phyloP scores from a whole-genome alignment of 2,888 invertebrate genomes.

The Drosophila parthenogenetica region DNA sequence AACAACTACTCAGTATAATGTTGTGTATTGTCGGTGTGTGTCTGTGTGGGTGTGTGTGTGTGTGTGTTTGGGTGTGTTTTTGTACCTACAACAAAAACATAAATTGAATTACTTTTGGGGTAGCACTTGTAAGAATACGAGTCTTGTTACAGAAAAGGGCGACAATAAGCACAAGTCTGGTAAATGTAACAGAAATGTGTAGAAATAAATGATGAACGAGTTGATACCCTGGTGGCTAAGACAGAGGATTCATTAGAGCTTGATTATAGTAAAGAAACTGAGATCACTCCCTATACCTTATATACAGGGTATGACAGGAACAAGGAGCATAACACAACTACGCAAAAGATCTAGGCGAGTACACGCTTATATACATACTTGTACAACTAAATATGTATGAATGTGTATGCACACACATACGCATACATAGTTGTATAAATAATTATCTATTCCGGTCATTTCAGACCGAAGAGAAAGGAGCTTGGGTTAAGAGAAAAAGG shows the following conservation, averaged over 20 bases:
- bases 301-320: conserved; percentile 26
- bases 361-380: conserved; percentile 20
- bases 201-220: not conserved
- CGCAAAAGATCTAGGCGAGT: conserved; percentile 42
- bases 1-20: conserved; percentile 21
- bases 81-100: conserved; percentile 31
- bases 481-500: not conserved
- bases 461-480: conserved; percentile 37
- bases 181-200: conserved; percentile 29
- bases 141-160: conserved; percentile 11
- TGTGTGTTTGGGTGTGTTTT: conserved; percentile 13
- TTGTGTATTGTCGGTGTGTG: conserved; percentile 7
- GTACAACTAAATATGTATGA: conserved; percentile 3
- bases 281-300: too few relatives aligned
- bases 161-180: conserved; percentile 26
- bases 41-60: not conserved
- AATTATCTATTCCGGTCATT: conserved; percentile 82
- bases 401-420: not conserved
- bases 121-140: conserved; percentile 47
- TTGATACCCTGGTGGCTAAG: conserved; percentile 10
- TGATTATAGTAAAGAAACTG: too few relatives aligned
- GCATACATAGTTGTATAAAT: conserved; percentile 52
- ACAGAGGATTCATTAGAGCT: too few relatives aligned
- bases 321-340: conserved; percentile 16
- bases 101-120: conserved; percentile 61